Conservation (phyloP, 2,113 vertebrate genomes). For the Fregetta grallaria region DNA sequence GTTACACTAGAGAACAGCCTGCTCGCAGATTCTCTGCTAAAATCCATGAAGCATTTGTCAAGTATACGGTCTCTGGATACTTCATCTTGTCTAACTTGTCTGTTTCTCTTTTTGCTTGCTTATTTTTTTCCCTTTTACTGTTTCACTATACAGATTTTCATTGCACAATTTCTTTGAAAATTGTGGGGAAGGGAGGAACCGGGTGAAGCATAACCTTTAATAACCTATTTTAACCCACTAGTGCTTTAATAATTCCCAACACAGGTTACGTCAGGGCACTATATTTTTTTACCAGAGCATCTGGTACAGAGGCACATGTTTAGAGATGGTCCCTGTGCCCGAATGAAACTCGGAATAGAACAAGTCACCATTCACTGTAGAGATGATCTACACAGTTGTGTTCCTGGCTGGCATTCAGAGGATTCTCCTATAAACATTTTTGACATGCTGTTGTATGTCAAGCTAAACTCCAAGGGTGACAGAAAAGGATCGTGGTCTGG, state of each 20-base stretch:
- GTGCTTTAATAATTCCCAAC: neutral
- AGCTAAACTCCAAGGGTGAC: neutral
- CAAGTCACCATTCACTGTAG: neutral
- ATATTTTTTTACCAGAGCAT: neutral
- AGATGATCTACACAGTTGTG: neutral
- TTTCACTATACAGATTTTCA: neutral
- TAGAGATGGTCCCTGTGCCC: neutral
- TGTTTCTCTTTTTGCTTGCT: neutral
- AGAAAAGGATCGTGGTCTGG: neutral
- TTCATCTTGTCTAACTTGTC: neutral
- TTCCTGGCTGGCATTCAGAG: neutral
- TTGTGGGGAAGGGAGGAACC: neutral
- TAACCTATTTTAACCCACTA: neutral
- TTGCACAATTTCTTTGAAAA: neutral
- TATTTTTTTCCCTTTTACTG: neutral
- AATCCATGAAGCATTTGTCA: neutral
- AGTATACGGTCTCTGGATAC: neutral
- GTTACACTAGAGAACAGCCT: neutral
- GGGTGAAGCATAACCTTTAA: neutral
- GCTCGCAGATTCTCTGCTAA: neutral
- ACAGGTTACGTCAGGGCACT: neutral
- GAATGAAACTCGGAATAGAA: neutral
- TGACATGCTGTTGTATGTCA: neutral
- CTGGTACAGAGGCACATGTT: neutral
- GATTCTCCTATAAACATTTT: neutral